phyloP scores from a whole-genome alignment of 2,113 vertebrate genomes.

The Ammospiza nelsoni region DNA sequence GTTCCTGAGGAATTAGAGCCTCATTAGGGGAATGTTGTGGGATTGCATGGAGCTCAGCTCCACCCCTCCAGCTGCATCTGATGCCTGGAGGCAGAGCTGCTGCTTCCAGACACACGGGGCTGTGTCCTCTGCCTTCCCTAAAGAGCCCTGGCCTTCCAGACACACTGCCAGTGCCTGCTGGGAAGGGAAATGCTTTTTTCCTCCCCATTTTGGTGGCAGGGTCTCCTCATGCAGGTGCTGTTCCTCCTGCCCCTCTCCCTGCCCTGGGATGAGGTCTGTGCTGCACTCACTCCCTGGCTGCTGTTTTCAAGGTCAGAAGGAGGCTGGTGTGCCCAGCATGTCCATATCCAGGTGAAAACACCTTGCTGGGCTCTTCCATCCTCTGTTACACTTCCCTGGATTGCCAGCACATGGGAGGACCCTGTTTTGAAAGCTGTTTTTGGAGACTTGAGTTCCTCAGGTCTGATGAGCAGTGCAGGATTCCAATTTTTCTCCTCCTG shows the following conservation, averaged over 20 bases:
- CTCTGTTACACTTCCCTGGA: not conserved
- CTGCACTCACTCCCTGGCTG: not conserved
- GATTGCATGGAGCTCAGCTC: not conserved
- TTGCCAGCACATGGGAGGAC: not conserved
- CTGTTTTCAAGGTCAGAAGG: not conserved
- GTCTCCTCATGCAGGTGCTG: accelerated
- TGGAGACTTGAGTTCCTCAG: not conserved
- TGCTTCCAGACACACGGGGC: not conserved
- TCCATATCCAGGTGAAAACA: not conserved
- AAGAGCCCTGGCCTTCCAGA: not conserved
- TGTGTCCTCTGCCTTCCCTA: not conserved
- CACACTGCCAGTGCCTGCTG: not conserved
- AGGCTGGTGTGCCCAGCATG: not conserved
- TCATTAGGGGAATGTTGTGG: not conserved
- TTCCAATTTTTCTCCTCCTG: not conserved
- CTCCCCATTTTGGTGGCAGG: not conserved
- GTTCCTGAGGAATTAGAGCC: not conserved
- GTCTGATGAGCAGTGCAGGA: accelerated
- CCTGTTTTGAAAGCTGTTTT: not conserved
- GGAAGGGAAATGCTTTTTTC: not conserved
- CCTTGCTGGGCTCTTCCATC: not conserved
- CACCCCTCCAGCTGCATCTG: constrained; percentile 12
- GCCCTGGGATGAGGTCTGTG: not conserved
- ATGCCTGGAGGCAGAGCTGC: not conserved
- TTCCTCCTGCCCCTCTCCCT: not conserved